Evolutionary conservation across 1,140 invertebrate species (phyloP).

Genomic region (Tetranychus cinnabarinus): DNA sequence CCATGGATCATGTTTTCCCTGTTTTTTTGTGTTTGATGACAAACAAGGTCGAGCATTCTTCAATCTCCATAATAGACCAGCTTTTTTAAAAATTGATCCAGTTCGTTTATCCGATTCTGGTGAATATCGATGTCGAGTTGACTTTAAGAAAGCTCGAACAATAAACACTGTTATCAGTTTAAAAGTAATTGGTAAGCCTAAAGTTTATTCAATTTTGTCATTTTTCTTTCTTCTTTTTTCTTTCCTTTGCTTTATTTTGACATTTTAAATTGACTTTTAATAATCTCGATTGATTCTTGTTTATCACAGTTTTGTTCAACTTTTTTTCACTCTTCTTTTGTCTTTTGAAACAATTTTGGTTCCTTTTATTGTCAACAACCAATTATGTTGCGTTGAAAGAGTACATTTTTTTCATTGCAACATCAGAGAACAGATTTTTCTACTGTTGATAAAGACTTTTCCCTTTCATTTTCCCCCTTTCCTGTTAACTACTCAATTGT

Average conservation of each 20-base stretch:
- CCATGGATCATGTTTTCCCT: too few species aligned
- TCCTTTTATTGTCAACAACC: too few species aligned
- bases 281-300: too few species aligned
- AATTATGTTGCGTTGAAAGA: too few species aligned
- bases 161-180: conserved; percentile 61
- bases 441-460: too few species aligned
- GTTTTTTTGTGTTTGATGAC: too few species aligned
- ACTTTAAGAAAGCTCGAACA: conserved; percentile 64
- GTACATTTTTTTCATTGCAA: too few species aligned
- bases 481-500: not conserved
- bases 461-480: not conserved
- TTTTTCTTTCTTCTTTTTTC: not conserved
- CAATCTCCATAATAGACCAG: conserved; percentile 19
- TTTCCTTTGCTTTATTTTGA: too few species aligned
- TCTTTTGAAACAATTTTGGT: too few species aligned
- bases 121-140: conserved; percentile 65
- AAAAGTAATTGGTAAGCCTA: conserved; percentile 50
- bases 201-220: conserved; percentile 14
- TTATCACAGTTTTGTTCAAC: not conserved
- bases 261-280: too few species aligned
- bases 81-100: conserved; percentile 12
- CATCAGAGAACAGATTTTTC: too few species aligned
- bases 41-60: conserved; percentile 5
- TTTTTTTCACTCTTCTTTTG: not conserved
- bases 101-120: conserved; percentile 34